phyloP scores from a whole-genome alignment of 2,113 vertebrate species.

The Callaeas wilsoni region DNA sequence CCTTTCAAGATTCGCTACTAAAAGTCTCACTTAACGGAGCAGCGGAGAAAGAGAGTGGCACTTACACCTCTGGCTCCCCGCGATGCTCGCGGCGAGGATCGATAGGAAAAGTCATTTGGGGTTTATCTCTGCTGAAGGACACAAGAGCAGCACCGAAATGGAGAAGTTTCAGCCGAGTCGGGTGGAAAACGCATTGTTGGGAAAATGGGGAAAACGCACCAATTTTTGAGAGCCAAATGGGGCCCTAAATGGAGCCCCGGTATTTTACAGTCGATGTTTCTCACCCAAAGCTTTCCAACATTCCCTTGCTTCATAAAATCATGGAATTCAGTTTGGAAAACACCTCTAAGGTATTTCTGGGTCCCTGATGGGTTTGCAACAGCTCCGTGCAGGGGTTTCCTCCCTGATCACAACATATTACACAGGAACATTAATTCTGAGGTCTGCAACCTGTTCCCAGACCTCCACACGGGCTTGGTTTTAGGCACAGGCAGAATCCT shows the following conservation, averaged over 20 bases:
- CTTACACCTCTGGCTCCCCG: not conserved
- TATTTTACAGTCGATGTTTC: not conserved
- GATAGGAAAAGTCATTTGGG: not conserved
- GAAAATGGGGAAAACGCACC: not conserved
- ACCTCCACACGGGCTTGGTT: accelerated
- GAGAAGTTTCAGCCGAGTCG: not conserved
- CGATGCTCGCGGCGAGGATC: not conserved
- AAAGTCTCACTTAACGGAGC: constrained; percentile 51
- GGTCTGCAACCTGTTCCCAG: not conserved
- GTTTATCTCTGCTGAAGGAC: not conserved
- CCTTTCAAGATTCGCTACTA: not conserved
- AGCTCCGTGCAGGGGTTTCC: not conserved
- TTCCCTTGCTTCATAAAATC: not conserved
- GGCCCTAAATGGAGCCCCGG: too few relatives aligned
- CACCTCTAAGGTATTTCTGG: not conserved
- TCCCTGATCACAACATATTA: not conserved
- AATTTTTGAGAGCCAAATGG: accelerated
- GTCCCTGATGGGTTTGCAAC: not conserved
- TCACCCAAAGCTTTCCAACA: not conserved
- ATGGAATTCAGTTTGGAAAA: not conserved
- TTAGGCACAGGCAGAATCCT: not conserved
- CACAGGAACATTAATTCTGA: not conserved
- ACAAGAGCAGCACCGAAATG: not conserved
- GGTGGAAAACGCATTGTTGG: not conserved
- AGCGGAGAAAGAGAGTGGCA: not conserved